A percentile compares a stretch with the other conserved stretches of the same genome.
phyloP scores from a whole-genome alignment of 1,140 invertebrate genomes.

The Heliconius himera region DNA sequence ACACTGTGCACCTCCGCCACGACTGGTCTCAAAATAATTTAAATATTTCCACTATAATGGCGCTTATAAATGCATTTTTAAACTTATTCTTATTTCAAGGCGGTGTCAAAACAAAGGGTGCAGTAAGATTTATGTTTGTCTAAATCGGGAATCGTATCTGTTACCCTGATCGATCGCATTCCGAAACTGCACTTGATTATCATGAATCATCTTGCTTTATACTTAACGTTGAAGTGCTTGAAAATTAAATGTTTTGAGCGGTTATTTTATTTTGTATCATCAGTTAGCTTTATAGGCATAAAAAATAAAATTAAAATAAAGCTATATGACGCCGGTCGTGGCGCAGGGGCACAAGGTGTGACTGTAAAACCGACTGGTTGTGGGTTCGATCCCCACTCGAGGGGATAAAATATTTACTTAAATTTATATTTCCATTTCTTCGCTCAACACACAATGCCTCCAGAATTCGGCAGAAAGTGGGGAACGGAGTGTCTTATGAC shows the following conservation, averaged over 20 bases:
- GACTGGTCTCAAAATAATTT: not conserved
- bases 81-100: not conserved
- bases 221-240: not conserved
- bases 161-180: slow-evolving; percentile 30
- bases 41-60: slow-evolving; percentile 18
- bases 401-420: no score
- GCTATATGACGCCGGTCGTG: no score
- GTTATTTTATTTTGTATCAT: not conserved
- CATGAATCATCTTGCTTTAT: slow-evolving; percentile 15
- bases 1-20: not conserved
- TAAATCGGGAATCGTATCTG: slow-evolving; percentile 34
- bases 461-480: no score
- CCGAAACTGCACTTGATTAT: not conserved
- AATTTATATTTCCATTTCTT: no score
- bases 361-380: no score
- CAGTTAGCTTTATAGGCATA: not conserved
- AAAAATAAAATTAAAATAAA: no score
- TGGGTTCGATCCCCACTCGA: no score
- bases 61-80: not conserved
- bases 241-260: not conserved
- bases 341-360: no score
- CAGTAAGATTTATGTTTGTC: slow-evolving; percentile 14
- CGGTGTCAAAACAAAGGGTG: slow-evolving; percentile 23
- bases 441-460: no score
- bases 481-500: no score